phyloP scores from a whole-genome alignment of 1,140 invertebrate genomes.

The Lordiphosa stackelbergi region DNA sequence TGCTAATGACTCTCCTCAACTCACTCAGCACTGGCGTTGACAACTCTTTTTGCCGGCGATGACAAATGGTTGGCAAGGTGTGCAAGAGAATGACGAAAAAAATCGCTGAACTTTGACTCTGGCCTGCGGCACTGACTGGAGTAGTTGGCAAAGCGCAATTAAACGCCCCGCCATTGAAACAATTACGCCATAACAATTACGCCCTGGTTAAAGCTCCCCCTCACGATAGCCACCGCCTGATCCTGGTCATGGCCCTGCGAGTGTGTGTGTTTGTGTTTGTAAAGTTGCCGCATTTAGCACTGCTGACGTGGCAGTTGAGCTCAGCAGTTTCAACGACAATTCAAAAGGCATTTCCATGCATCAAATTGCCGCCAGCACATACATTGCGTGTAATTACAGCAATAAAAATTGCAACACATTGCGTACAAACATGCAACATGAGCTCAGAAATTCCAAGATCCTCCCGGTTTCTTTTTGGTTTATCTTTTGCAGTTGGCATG shows the following conservation, averaged over 20 bases:
- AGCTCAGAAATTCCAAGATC: constrained; percentile 11
- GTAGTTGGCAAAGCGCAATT: constrained; percentile 60
- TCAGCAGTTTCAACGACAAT: constrained; percentile 21
- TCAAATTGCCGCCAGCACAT: constrained; percentile 63
- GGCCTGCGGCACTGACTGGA: constrained; percentile 9
- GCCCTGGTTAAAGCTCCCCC: constrained; percentile 15
- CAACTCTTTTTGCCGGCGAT: constrained; percentile 36
- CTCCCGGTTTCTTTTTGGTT: constrained; percentile 12
- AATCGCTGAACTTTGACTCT: constrained; percentile 63
- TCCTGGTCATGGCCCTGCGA: neutral
- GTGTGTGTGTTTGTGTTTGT: constrained; percentile 22
- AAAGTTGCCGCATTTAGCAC: constrained; percentile 65
- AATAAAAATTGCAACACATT: constrained; percentile 75
- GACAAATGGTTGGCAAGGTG: constrained; percentile 60
- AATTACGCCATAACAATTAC: constrained; percentile 74
- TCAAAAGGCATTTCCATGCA: constrained; percentile 68
- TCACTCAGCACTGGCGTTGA: constrained; percentile 41
- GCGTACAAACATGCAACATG: constrained; percentile 67
- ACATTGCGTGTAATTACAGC: constrained; percentile 69
- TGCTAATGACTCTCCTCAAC: constrained; percentile 8
- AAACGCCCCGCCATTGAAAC: constrained; percentile 69
- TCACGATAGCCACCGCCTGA: constrained; percentile 2
- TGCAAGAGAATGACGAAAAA: constrained; percentile 33
- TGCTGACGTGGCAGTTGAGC: constrained; percentile 55
- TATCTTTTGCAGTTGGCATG: neutral